Conservation (phyloP, 2,797 vertebrate species). For the Leuciscus waleckii region DNA sequence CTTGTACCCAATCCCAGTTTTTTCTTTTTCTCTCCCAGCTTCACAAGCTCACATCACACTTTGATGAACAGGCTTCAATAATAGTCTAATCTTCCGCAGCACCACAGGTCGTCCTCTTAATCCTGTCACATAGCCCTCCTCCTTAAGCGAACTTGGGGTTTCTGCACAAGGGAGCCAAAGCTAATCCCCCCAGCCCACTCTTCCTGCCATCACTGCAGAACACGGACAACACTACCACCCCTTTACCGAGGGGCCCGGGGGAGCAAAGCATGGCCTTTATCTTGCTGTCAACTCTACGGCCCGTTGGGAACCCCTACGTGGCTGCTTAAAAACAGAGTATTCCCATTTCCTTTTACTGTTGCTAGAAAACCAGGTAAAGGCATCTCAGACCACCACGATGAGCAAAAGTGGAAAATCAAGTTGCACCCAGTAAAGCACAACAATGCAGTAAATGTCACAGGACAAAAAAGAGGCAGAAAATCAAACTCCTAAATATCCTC, state of each 20-base stretch:
- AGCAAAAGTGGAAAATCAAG: conserved; percentile 17
- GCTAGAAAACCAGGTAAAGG: conserved; percentile 35
- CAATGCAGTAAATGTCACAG: conserved; percentile 20
- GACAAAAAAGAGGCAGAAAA: conserved; percentile 1
- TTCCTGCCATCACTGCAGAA: conserved; percentile 44
- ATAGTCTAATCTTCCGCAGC: conserved; percentile 68
- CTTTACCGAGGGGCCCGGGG: conserved; percentile 7
- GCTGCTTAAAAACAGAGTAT: not conserved
- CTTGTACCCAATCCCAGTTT: conserved; percentile 47
- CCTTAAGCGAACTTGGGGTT: conserved; percentile 69
- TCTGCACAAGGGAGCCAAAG: conserved; percentile 42
- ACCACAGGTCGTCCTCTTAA: conserved; percentile 64
- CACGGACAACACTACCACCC: conserved; percentile 12
- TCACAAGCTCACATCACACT: conserved; percentile 66
- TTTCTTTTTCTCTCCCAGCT: conserved; percentile 49
- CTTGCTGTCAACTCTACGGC: conserved; percentile 36
- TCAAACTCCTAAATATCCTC: conserved; percentile 5
- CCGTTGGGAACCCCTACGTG: not conserved
- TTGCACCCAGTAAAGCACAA: conserved; percentile 2
- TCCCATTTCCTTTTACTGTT: conserved; percentile 11
- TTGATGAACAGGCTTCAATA: conserved; percentile 73
- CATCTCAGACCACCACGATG: conserved; percentile 22
- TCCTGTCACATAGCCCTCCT: conserved; percentile 63
- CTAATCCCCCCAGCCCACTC: conserved; percentile 51
- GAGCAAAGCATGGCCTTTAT: conserved; percentile 28